Evolutionary conservation across 2,888 invertebrate genomes (phyloP).

Genomic region (Polydrusus pterygomalis): DNA sequence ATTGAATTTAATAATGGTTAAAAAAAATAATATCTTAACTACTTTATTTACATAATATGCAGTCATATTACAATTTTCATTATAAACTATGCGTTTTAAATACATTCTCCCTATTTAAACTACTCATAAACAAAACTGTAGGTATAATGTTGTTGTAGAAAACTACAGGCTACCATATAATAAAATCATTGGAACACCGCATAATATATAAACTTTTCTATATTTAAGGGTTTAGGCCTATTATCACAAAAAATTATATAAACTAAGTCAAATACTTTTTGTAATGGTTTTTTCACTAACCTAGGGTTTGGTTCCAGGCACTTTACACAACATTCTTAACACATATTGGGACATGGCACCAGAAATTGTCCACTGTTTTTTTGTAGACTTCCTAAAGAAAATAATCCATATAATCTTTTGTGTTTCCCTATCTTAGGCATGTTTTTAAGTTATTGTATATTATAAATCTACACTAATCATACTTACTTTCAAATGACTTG

Average conservation of each 20-base stretch:
- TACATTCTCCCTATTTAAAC: too few species aligned
- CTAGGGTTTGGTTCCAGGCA: conserved; percentile 19
- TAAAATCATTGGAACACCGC: background rate
- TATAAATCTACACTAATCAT: background rate
- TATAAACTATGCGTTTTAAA: too few species aligned
- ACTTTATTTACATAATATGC: too few species aligned
- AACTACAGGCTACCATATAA: background rate
- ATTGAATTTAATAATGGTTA: too few species aligned
- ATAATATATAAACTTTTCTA: background rate
- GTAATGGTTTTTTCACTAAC: background rate
- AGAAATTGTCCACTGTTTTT: conserved; percentile 24
- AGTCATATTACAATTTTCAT: too few species aligned
- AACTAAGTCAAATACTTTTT: background rate
- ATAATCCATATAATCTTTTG: too few species aligned
- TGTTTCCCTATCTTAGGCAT: too few species aligned
- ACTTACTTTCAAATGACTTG: conserved; percentile 40
- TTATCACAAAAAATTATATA: conserved; percentile 18
- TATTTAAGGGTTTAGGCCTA: conserved; percentile 15
- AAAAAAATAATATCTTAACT: too few species aligned
- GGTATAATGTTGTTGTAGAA: background rate
- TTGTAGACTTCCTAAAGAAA: conserved; percentile 26
- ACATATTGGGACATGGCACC: conserved; percentile 38
- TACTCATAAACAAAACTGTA: too few species aligned
- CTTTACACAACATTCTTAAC: conserved; percentile 22
- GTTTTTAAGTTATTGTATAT: conserved; percentile 5